Conservation (phyloP, 2,113 vertebrate genomes). For the Boulengerochromis microlepis region DNA sequence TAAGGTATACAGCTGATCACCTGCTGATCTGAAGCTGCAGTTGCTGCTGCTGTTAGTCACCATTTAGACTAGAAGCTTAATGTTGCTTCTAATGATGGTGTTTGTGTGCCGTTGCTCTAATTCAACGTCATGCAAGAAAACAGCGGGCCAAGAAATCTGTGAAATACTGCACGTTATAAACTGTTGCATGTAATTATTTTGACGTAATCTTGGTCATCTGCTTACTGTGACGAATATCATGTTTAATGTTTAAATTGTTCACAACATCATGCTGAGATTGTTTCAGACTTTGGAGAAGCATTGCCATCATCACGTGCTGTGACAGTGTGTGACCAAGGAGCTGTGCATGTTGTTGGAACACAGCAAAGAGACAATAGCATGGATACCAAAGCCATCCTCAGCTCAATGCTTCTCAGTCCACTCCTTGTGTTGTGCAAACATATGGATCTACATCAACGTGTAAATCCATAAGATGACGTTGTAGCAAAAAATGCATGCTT, state of each 20-base stretch:
- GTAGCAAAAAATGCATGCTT: constrained; percentile 12
- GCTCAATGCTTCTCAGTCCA: not conserved
- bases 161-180: not conserved
- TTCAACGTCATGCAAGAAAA: not conserved
- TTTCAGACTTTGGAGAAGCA: not conserved
- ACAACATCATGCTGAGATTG: not conserved
- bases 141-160: not conserved
- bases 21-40: not conserved
- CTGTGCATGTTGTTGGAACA: constrained; percentile 1
- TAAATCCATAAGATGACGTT: not conserved
- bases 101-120: not conserved
- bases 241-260: not conserved
- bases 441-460: not conserved
- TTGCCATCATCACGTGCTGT: not conserved
- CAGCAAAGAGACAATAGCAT: not conserved
- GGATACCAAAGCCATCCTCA: not conserved
- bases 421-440: not conserved
- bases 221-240: not conserved
- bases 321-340: not conserved
- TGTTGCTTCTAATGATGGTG: constrained; percentile 6
- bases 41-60: not conserved
- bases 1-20: constrained; percentile 84
- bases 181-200: constrained; percentile 3
- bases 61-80: not conserved
- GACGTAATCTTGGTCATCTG: not conserved